Conservation (phyloP, 2,113 vertebrate species). For the Pipra filicauda region DNA sequence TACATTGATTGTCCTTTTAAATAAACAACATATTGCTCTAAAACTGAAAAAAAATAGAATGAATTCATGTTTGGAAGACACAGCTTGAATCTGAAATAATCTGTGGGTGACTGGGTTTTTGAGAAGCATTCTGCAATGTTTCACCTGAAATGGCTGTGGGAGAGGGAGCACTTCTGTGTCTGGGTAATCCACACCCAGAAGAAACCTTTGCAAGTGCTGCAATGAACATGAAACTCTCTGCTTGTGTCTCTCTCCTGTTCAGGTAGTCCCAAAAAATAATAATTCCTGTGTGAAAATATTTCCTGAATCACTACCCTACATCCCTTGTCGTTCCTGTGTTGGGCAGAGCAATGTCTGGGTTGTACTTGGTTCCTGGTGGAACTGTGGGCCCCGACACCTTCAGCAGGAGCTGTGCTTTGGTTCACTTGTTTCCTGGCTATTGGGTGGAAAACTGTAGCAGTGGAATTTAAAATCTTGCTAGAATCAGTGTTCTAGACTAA, state of each 20-base stretch:
- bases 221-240: not conserved
- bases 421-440: not conserved
- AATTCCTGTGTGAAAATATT: not conserved
- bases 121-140: not conserved
- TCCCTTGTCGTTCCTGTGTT: not conserved
- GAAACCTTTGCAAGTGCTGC: not conserved
- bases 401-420: not conserved
- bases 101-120: not conserved
- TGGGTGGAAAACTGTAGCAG: not conserved
- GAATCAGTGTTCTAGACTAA: accelerated
- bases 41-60: not conserved
- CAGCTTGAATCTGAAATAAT: not conserved
- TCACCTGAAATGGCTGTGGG: not conserved
- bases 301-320: not conserved
- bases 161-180: not conserved
- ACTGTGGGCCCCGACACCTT: not conserved
- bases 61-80: not conserved
- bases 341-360: not conserved
- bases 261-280: not conserved
- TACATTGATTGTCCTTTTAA: not conserved
- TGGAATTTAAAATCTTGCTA: not conserved
- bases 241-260: not conserved
- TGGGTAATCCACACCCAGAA: not conserved
- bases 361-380: not conserved
- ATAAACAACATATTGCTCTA: not conserved